Conservation (phyloP, 1,140 invertebrate genomes). For the Antheraea pernyi region DNA sequence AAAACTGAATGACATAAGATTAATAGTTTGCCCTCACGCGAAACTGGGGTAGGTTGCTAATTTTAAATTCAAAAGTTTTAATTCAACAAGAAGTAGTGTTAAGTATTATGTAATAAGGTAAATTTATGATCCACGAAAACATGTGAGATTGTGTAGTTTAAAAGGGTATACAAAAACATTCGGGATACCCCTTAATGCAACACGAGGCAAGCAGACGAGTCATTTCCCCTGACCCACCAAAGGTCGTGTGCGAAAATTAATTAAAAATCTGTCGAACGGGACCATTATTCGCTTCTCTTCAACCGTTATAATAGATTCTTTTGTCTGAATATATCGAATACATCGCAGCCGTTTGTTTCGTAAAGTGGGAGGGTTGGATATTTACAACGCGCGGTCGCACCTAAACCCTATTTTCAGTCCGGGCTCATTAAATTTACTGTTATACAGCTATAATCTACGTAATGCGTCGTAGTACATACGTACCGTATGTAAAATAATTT, state of each 20-base stretch:
- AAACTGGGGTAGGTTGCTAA: no score
- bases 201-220: not conserved
- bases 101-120: no score
- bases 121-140: no score
- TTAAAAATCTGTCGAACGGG: not conserved
- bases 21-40: no score
- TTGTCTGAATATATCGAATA: not conserved
- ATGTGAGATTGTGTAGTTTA: no score
- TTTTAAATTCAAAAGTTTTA: no score
- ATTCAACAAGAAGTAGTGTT: no score
- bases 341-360: not conserved
- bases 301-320: not conserved
- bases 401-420: not conserved
- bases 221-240: not conserved
- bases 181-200: not conserved
- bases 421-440: not conserved
- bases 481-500: no score
- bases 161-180: no score
- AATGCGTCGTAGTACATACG: no score
- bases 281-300: not conserved
- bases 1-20: no score
- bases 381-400: not conserved
- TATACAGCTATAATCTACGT: not conserved
- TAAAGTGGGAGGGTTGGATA: not conserved
- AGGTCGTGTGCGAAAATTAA: conserved; percentile 2